phyloP scores from a whole-genome alignment of 2,113 vertebrate species.

The Plestiodon gilberti region DNA sequence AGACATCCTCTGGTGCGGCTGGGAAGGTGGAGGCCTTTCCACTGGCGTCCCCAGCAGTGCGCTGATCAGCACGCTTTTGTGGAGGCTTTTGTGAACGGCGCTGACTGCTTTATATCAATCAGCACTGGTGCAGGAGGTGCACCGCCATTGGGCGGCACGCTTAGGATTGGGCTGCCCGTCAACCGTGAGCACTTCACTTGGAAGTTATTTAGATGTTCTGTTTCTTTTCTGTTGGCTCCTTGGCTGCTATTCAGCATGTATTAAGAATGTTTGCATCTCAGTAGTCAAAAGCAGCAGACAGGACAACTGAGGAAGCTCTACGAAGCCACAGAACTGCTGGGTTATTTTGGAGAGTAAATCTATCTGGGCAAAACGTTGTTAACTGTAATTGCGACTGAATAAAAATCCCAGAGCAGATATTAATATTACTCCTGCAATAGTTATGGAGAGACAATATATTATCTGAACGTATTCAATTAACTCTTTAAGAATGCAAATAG shows the following conservation, averaged over 20 bases:
- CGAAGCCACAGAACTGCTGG: not conserved
- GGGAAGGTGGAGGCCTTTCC: too few species aligned
- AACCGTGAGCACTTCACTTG: not conserved
- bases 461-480: too few species aligned
- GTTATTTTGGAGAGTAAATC: not conserved
- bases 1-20: too few species aligned
- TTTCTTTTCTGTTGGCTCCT: not conserved
- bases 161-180: too few species aligned
- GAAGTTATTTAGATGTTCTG: not conserved
- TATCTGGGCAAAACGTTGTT: not conserved
- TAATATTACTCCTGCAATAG: too few species aligned
- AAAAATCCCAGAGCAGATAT: not conserved
- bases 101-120: too few species aligned
- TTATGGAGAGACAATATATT: not conserved
- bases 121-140: too few species aligned
- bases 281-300: not conserved
- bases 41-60: too few species aligned
- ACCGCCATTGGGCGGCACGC: too few species aligned
- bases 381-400: not conserved
- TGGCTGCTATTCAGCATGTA: not conserved
- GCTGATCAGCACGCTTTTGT: too few species aligned
- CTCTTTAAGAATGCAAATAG: not conserved
- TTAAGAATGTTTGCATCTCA: not conserved
- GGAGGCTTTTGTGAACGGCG: too few species aligned
- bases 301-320: not conserved